phyloP scores from a whole-genome alignment of 2,113 vertebrate genomes.

The Lepus timidus region DNA sequence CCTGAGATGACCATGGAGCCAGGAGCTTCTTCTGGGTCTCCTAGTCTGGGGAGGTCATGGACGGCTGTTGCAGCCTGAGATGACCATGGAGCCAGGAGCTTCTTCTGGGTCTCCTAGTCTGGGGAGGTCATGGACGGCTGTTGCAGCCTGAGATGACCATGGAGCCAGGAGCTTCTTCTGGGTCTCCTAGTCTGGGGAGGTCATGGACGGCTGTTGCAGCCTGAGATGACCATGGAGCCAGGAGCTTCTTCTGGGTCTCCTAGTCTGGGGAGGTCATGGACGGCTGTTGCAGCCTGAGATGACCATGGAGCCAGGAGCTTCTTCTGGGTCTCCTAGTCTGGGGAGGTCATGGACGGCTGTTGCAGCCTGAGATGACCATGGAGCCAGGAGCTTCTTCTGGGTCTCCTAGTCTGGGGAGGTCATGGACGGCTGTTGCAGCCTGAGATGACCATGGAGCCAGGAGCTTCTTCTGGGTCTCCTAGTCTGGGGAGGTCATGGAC shows the following conservation, averaged over 20 bases:
- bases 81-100: fast-evolving
- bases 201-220: fast-evolving
- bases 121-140: fast-evolving
- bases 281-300: not conserved
- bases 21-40: too few relatives aligned
- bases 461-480: too few relatives aligned
- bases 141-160: not conserved
- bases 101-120: too few relatives aligned
- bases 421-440: fast-evolving
- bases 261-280: fast-evolving
- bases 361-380: too few relatives aligned
- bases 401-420: not conserved
- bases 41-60: fast-evolving
- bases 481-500: fast-evolving
- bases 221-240: too few relatives aligned
- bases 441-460: too few relatives aligned
- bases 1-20: too few relatives aligned
- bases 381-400: too few relatives aligned
- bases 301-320: too few relatives aligned
- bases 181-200: not conserved
- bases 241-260: too few relatives aligned
- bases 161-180: too few relatives aligned
- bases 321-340: not conserved
- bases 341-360: fast-evolving
- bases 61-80: not conserved